These are phyloP conservation scores for Machimus rusticus DNA, from an alignment of 2,888 invertebrate genomes.

Conservation along the genomic window DNA sequence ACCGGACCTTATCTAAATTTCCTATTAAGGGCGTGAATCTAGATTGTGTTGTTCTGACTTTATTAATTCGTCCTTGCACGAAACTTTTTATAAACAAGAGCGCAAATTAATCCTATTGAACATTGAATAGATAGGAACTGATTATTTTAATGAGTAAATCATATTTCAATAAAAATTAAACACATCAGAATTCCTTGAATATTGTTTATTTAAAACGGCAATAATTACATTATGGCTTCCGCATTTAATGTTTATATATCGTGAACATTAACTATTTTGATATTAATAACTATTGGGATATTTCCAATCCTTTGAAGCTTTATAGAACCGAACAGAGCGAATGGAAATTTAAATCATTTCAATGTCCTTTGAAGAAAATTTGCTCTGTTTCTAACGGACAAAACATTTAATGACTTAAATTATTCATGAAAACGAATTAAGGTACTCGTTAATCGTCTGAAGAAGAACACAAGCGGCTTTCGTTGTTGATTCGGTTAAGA, in stretches of 20 bases:
- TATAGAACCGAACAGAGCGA: neutral
- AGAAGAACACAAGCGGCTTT: neutral
- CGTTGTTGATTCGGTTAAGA: neutral
- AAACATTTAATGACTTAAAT: neutral
- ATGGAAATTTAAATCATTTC: neutral
- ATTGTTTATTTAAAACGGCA: neutral
- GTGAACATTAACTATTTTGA: neutral
- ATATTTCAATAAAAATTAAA: neutral
- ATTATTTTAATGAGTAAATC: neutral
- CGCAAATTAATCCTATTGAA: neutral
- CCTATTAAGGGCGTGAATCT: neutral
- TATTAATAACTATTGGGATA: neutral
- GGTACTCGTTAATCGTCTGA: neutral
- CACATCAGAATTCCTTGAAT: neutral
- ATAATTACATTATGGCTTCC: neutral
- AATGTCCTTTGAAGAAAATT: neutral
- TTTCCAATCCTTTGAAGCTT: neutral
- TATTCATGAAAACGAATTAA: neutral
- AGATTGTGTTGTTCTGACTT: neutral
- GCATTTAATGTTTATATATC: neutral
- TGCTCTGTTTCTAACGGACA: neutral
- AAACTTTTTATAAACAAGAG: neutral
- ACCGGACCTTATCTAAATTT: neutral
- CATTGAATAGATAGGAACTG: neutral
- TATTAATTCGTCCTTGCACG: neutral